A percentile compares a stretch with the other conserved stretches of the same genome.
phyloP scores from a whole-genome alignment of 2,113 vertebrate genomes.

The Heterotis niloticus region DNA sequence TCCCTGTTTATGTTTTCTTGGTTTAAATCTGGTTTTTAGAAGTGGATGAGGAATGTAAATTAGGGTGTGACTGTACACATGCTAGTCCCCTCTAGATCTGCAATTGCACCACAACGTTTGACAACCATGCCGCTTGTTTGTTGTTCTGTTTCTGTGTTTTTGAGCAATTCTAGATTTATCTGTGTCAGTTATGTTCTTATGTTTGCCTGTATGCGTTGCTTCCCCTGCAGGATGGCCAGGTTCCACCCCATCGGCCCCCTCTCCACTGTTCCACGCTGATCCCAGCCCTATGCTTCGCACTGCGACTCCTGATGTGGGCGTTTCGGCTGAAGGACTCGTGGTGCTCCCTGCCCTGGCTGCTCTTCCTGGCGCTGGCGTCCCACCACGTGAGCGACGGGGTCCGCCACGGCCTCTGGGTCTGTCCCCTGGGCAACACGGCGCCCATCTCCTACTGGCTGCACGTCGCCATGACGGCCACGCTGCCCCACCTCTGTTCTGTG shows the following conservation, averaged over 20 bases:
- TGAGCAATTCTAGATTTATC: too few relatives aligned
- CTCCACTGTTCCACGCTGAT: constrained; percentile 90
- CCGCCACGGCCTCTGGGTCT: constrained; percentile 89
- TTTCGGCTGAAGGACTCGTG: constrained; percentile 86
- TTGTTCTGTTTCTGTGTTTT: too few relatives aligned
- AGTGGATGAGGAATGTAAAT: too few relatives aligned
- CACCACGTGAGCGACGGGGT: constrained; percentile 88
- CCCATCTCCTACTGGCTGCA: constrained; percentile 91
- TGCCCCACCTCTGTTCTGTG: constrained; percentile 88
- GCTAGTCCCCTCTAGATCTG: too few relatives aligned
- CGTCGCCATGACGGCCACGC: constrained; percentile 80
- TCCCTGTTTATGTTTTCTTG: too few relatives aligned
- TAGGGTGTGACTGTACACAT: too few relatives aligned
- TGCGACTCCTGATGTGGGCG: constrained; percentile 81
- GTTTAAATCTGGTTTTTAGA: too few relatives aligned
- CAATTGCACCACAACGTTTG: too few relatives aligned
- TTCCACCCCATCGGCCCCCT: constrained; percentile 78
- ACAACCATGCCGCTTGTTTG: too few relatives aligned
- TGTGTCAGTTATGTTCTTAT: not conserved
- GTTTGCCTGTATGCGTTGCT: not conserved
- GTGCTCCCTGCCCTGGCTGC: constrained; percentile 95
- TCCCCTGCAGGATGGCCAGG: constrained; percentile 74
- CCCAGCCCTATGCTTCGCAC: constrained; percentile 72
- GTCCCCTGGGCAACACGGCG: constrained; percentile 85
- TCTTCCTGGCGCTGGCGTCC: constrained; percentile 87